phyloP scores from a whole-genome alignment of 2,113 vertebrate genomes.

The Pygathrix nemaeus region DNA sequence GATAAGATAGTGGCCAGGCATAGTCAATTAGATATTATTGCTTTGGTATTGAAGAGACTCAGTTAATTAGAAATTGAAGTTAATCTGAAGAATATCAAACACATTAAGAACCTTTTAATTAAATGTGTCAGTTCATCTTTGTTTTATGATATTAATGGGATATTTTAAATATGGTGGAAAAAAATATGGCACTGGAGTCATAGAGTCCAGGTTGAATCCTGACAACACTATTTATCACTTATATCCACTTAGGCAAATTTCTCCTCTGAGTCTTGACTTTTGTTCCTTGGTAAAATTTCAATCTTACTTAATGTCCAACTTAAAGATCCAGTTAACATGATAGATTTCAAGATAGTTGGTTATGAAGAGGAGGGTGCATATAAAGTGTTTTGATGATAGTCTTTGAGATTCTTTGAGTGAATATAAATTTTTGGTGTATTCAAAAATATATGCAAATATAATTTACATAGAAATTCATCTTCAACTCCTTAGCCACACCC shows the following conservation, averaged over 20 bases:
- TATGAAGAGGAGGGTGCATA: not conserved
- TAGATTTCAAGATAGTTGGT: slow-evolving; percentile 14
- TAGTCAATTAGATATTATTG: not conserved
- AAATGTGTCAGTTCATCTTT: not conserved
- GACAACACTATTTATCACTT: not conserved
- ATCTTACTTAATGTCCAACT: not conserved
- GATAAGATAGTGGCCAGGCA: not conserved
- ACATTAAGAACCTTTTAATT: not conserved
- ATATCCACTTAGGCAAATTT: not conserved
- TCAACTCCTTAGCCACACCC: not conserved
- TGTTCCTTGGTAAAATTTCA: not conserved
- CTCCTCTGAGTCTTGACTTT: not conserved
- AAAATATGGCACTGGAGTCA: not conserved
- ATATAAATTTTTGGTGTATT: not conserved
- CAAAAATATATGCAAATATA: not conserved
- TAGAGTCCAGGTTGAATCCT: not conserved
- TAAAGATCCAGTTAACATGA: not conserved
- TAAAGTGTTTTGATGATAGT: not conserved
- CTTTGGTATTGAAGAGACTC: not conserved
- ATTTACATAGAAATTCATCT: not conserved
- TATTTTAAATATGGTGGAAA: not conserved
- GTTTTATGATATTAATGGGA: not conserved
- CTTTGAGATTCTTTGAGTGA: not conserved
- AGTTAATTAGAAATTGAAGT: not conserved
- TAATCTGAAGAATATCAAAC: not conserved